Percentiles rank a stretch among this genome's conserved stretches.
phyloP scores from a whole-genome alignment of 2,888 invertebrate genomes.

The Mamestra brassicae region DNA sequence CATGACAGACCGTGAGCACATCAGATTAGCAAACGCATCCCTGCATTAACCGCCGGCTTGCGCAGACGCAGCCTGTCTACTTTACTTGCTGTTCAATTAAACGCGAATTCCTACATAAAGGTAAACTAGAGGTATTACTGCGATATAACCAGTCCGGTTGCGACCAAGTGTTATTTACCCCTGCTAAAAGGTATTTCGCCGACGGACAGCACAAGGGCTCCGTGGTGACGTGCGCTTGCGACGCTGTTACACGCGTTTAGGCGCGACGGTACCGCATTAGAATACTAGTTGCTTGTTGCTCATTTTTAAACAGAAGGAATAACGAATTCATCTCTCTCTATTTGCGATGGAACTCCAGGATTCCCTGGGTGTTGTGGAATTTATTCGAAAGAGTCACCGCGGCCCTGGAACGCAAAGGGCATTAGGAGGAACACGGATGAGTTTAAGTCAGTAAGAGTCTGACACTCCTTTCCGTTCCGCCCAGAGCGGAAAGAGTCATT shows the following conservation, averaged over 20 bases:
- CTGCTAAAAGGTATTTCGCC: conserved; percentile 51
- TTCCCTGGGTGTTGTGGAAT: too few species aligned
- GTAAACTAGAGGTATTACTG: conserved; percentile 43
- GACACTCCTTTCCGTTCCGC: too few species aligned
- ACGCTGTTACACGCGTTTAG: conserved; percentile 59
- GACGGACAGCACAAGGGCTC: conserved; percentile 69
- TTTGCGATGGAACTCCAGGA: too few species aligned
- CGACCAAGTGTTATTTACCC: conserved; percentile 63
- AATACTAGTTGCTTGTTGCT: conserved; percentile 30
- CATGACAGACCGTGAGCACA: conserved; percentile 21
- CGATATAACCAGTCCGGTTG: conserved; percentile 58
- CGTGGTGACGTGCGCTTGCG: conserved; percentile 60
- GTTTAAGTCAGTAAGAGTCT: too few species aligned
- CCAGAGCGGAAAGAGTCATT: too few species aligned
- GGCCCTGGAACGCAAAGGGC: too few species aligned
- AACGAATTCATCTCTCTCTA: background rate
- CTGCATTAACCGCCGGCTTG: conserved; percentile 21
- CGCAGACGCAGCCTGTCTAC: conserved; percentile 25
- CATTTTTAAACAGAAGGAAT: conserved; percentile 14
- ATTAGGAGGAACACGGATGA: too few species aligned
- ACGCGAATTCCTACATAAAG: conserved; percentile 58
- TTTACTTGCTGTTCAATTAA: conserved; percentile 55
- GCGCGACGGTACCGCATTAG: conserved; percentile 43
- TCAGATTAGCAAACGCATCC: conserved; percentile 39
- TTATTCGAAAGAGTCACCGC: too few species aligned